These are phyloP conservation scores for Ctenopoma kingsleyae DNA, from an alignment of 2,797 vertebrate genomes.

Conservation along the genomic window DNA sequence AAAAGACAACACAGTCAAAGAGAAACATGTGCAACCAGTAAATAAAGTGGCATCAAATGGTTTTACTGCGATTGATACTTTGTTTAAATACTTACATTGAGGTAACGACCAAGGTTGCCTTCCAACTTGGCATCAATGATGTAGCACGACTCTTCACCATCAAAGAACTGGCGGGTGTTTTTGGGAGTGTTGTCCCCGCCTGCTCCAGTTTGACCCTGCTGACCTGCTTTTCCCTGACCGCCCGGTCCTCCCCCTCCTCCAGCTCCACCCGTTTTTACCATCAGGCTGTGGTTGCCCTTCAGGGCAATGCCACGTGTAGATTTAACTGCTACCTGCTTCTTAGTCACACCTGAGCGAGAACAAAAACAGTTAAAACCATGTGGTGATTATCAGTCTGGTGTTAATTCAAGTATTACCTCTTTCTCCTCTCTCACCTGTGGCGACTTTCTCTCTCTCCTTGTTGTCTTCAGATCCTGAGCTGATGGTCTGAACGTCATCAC, in stretches of 20 bases:
- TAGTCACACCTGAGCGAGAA: constrained; percentile 82
- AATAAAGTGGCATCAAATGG: neutral
- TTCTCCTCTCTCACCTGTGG: constrained; percentile 59
- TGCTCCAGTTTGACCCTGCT: constrained; percentile 78
- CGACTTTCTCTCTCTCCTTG: constrained; percentile 86
- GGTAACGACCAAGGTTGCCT: constrained; percentile 96
- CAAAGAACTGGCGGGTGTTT: constrained; percentile 94
- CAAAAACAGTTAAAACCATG: neutral
- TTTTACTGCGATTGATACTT: neutral
- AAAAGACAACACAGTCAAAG: neutral
- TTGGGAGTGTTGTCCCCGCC: constrained; percentile 82
- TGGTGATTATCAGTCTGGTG: neutral
- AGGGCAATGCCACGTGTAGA: constrained; percentile 95
- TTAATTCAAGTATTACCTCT: neutral
- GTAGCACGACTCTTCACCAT: constrained; percentile 97
- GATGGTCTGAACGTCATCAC: constrained; percentile 98
- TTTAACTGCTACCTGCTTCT: constrained; percentile 96
- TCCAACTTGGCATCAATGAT: constrained; percentile 98
- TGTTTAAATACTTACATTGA: constrained; percentile 87
- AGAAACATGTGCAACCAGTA: neutral
- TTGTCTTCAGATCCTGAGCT: constrained; percentile 95
- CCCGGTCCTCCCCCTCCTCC: constrained; percentile 77
- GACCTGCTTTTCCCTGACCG: constrained; percentile 79
- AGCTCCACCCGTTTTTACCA: constrained; percentile 89
- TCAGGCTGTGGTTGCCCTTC: constrained; percentile 91